phyloP scores from a whole-genome alignment of 1,140 invertebrate genomes.

The Aphidius ervi region DNA sequence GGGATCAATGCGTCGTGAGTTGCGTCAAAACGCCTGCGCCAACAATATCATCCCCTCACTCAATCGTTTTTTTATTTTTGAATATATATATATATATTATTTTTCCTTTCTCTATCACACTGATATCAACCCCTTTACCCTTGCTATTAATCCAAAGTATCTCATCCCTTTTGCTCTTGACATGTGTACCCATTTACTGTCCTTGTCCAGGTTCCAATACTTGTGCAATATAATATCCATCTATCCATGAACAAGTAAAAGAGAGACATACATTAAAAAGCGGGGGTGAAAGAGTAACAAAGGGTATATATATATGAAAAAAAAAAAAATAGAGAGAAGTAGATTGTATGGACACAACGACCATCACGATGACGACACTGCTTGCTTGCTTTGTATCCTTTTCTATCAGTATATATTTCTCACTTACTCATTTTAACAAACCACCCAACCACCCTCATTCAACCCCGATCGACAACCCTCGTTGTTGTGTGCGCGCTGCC shows the following conservation, averaged over 20 bases:
- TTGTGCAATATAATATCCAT: not conserved
- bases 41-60: conserved; percentile 25
- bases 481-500: conserved; percentile 12
- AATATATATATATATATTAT: not conserved
- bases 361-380: too few relatives aligned
- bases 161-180: not conserved
- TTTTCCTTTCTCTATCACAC: not conserved
- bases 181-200: conserved; percentile 7
- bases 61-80: conserved; percentile 1
- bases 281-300: too few relatives aligned
- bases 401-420: not conserved
- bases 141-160: not conserved
- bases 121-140: not conserved
- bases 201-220: not conserved
- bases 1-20: conserved; percentile 46
- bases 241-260: too few relatives aligned
- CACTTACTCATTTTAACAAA: not conserved
- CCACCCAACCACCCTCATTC: conserved; percentile 3
- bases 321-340: too few relatives aligned
- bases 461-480: conserved; percentile 25
- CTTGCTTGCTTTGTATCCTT: not conserved
- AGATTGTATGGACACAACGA: too few relatives aligned
- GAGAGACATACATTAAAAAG: too few relatives aligned
- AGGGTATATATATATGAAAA: too few relatives aligned
- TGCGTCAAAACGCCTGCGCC: conserved; percentile 50